phyloP scores from a whole-genome alignment of 2,888 invertebrate species.

The Glaucopsyche alexis region DNA sequence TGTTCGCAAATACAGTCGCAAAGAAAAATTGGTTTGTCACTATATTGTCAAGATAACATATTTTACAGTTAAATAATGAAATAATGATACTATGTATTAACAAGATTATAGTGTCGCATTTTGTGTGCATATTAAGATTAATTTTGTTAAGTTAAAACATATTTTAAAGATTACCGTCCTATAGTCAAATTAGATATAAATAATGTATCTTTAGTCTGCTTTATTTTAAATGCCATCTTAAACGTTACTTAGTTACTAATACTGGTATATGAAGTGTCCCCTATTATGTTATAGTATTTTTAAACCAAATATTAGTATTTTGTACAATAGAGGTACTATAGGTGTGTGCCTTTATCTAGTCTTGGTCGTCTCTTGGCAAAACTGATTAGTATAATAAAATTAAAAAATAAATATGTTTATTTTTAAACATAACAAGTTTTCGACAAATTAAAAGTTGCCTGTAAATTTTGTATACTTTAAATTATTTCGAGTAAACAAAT shows the following conservation, averaged over 20 bases:
- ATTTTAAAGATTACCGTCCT: background rate
- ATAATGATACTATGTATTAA: background rate
- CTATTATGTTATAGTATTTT: conserved; percentile 36
- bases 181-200: conserved; percentile 18
- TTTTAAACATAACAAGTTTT: background rate
- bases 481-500: too few species aligned
- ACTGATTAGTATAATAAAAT: conserved; percentile 27
- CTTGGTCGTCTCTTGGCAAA: conserved; percentile 26
- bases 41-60: background rate
- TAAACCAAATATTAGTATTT: conserved; percentile 41
- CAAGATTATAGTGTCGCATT: conserved; percentile 2
- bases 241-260: conserved; percentile 1
- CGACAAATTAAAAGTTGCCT: background rate
- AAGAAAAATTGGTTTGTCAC: background rate
- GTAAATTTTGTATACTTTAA: too few species aligned
- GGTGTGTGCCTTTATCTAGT: conserved; percentile 25
- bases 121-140: conserved; percentile 2
- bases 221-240: conserved; percentile 14
- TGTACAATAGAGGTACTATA: conserved; percentile 15
- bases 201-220: background rate
- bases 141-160: background rate
- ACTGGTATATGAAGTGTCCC: conserved; percentile 21
- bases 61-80: background rate
- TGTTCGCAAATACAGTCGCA: background rate
- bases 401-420: background rate